phyloP scores from a whole-genome alignment of 1,140 invertebrate genomes.

The Condylostylus longicornis region DNA sequence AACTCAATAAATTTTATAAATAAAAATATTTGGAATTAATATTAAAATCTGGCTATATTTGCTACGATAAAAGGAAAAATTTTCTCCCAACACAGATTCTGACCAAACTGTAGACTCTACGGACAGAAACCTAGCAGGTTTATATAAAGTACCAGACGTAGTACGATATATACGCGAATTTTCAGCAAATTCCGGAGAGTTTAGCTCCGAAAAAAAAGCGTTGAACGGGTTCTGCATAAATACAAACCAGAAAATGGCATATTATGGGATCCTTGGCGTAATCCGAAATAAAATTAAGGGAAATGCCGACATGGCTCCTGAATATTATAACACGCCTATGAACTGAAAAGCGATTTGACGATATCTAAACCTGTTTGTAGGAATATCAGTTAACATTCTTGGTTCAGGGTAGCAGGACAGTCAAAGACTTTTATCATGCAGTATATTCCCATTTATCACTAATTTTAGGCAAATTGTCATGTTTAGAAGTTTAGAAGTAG shows the following conservation, averaged over 20 bases:
- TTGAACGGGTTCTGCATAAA: slow-evolving; percentile 1
- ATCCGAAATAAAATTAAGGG: slow-evolving; percentile 1
- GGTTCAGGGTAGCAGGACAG: neutral
- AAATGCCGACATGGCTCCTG: neutral
- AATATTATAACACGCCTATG: neutral
- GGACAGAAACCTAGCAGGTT: neutral
- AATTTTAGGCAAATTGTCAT: neutral
- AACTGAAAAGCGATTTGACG: neutral
- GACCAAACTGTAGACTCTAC: too few relatives aligned
- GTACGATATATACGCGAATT: slow-evolving; percentile 1
- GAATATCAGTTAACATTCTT: neutral
- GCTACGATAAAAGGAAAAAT: too few relatives aligned
- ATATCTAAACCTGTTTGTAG: neutral
- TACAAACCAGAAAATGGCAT: neutral
- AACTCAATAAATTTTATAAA: too few relatives aligned
- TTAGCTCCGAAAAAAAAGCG: slow-evolving; percentile 6
- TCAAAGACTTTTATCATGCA: neutral
- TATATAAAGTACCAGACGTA: slow-evolving; percentile 2
- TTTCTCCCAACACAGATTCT: too few relatives aligned
- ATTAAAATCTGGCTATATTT: too few relatives aligned
- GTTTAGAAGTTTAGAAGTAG: neutral
- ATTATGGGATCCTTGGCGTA: slow-evolving; percentile 5
- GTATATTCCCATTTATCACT: slow-evolving; percentile 1
- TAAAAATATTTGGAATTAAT: too few relatives aligned
- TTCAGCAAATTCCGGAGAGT: neutral